Conservation (phyloP, 2,888 invertebrate species). For the Pristionchus fissidentatus region DNA sequence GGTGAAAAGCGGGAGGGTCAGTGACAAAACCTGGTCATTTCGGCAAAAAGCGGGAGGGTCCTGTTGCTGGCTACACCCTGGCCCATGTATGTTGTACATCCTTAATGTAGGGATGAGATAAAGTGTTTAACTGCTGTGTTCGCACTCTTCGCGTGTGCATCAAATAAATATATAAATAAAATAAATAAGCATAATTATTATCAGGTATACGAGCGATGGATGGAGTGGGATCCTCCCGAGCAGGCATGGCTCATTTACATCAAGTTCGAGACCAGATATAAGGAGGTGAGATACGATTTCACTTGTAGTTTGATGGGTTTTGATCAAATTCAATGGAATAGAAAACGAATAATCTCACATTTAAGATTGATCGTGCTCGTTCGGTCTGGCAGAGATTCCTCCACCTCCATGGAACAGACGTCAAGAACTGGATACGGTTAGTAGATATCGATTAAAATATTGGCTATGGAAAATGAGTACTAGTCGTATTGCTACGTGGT, state of each 20-base stretch:
- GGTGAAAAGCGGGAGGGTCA: no score
- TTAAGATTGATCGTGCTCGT: constrained; percentile 91
- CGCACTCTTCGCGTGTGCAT: no score
- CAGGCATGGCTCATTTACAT: constrained; percentile 99
- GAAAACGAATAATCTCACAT: not conserved
- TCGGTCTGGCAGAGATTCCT: constrained; percentile 94
- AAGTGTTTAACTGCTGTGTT: no score
- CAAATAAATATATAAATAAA: no score
- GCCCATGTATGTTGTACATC: no score
- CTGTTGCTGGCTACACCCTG: no score
- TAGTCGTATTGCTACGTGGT: no score
- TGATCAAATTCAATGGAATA: not conserved
- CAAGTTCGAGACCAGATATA: constrained; percentile 92
- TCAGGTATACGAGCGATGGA: constrained; percentile 96
- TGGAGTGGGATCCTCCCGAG: constrained; percentile 99
- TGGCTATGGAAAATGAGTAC: no score
- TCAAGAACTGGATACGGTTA: constrained; percentile 96
- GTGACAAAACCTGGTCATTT: no score
- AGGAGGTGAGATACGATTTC: constrained; percentile 12
- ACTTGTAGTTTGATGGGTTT: not conserved
- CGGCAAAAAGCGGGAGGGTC: no score
- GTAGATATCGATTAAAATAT: no score
- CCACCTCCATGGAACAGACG: constrained; percentile 92
- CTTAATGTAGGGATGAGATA: no score
- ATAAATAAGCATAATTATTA: not conserved